Evolutionary conservation across 2,113 vertebrate species (phyloP).

Genomic region (Crotalus horridus): DNA sequence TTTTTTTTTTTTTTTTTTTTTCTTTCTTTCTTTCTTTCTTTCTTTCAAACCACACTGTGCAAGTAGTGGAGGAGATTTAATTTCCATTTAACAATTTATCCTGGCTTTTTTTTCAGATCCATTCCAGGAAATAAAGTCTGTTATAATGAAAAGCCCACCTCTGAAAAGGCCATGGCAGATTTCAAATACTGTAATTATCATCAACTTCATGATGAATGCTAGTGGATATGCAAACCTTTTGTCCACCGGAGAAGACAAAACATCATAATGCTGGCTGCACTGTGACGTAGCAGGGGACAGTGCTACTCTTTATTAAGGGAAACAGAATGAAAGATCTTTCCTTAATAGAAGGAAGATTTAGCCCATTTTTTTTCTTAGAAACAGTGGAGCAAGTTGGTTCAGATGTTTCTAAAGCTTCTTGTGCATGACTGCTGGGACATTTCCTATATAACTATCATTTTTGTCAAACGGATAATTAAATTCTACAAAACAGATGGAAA

Average conservation of each 20-base stretch:
- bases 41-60: background rate
- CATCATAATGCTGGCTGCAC: background rate
- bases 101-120: constrained; percentile 11
- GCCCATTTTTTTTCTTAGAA: background rate
- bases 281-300: background rate
- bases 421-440: background rate
- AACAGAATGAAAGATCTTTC: background rate
- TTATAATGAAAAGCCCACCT: background rate
- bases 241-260: background rate
- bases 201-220: background rate
- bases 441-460: background rate
- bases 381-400: background rate
- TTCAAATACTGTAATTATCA: background rate
- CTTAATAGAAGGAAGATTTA: too few relatives aligned
- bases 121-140: constrained; percentile 4
- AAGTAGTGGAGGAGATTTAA: background rate
- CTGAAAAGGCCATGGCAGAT: background rate
- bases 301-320: background rate
- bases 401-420: background rate
- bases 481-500: background rate
- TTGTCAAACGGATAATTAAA: background rate
- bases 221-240: background rate
- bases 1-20: background rate
- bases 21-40: background rate
- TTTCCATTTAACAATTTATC: background rate